phyloP scores from a whole-genome alignment of 1,140 invertebrate species.

The Hylyphantes graminicola region DNA sequence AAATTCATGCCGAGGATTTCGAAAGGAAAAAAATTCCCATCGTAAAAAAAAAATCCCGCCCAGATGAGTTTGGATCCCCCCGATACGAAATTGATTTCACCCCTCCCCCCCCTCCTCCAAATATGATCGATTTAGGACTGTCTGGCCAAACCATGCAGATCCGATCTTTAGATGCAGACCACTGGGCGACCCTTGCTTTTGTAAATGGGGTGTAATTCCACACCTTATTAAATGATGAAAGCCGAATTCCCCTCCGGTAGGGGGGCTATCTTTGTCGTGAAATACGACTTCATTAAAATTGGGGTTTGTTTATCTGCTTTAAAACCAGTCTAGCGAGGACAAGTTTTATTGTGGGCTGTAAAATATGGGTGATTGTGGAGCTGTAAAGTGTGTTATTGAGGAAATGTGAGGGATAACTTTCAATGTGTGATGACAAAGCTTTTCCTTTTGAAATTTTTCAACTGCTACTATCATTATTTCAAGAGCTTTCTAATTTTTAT shows the following conservation, averaged over 20 bases:
- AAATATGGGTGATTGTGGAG: too few species aligned
- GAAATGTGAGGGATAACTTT: too few species aligned
- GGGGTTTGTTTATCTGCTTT: too few species aligned
- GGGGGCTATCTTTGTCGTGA: too few species aligned
- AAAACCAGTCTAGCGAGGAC: too few species aligned
- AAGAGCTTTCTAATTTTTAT: too few species aligned
- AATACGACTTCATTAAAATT: too few species aligned
- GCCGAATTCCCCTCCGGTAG: conserved; percentile 8
- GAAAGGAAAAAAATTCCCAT: conserved; percentile 23
- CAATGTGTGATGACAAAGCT: too few species aligned
- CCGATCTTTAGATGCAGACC: conserved; percentile 44
- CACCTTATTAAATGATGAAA: conserved; percentile 57
- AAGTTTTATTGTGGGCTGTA: too few species aligned
- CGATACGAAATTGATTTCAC: conserved; percentile 49
- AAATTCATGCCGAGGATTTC: conserved; percentile 42
- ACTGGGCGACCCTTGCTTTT: conserved; percentile 28
- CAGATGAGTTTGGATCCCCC: conserved; percentile 36
- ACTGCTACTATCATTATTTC: too few species aligned
- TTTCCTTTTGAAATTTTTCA: too few species aligned
- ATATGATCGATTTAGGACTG: conserved; percentile 58
- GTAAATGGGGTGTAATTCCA: conserved; percentile 47
- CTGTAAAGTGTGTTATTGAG: too few species aligned
- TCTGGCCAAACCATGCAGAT: conserved; percentile 44
- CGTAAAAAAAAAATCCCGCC: conserved; percentile 48
- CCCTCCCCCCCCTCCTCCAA: conserved; percentile 5